Percentiles rank a stretch among this genome's conserved stretches.
phyloP scores from a whole-genome alignment of 2,888 invertebrate genomes.

The Phrixothrix hirtus region DNA sequence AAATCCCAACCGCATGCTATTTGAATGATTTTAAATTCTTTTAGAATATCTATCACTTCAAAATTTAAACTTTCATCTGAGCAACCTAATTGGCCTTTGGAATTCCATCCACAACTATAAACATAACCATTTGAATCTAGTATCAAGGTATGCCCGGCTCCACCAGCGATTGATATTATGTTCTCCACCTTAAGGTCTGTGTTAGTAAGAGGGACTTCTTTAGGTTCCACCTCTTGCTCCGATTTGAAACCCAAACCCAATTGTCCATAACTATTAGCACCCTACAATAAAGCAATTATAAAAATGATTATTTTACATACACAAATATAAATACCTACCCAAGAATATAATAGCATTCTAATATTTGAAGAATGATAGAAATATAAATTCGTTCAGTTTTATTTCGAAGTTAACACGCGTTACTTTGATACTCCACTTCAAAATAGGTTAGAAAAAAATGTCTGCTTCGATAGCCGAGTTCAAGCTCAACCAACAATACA shows the following conservation, averaged over 20 bases:
- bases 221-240: slow-evolving; percentile 69
- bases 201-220: slow-evolving; percentile 48
- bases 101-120: slow-evolving; percentile 79
- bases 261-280: slow-evolving; percentile 84
- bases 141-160: slow-evolving; percentile 77
- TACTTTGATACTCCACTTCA: slow-evolving; percentile 11
- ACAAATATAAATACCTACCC: slow-evolving; percentile 43
- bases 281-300: slow-evolving; percentile 59
- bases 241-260: slow-evolving; percentile 69
- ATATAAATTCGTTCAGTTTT: slow-evolving; percentile 3
- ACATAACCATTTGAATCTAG: slow-evolving; percentile 69
- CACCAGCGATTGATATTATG: slow-evolving; percentile 70
- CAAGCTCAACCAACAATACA: neutral
- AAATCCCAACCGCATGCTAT: slow-evolving; percentile 83
- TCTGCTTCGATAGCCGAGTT: slow-evolving; percentile 5
- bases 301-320: neutral
- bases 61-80: slow-evolving; percentile 60
- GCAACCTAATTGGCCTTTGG: slow-evolving; percentile 71
- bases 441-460: slow-evolving; percentile 30
- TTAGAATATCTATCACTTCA: slow-evolving; percentile 64
- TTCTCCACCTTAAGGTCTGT: slow-evolving; percentile 53
- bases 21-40: slow-evolving; percentile 61
- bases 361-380: slow-evolving; percentile 13
- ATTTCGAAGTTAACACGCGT: slow-evolving; percentile 16
- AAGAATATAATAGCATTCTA: slow-evolving; percentile 49